Conservation (phyloP, 2,113 vertebrate genomes). For the Neogobius melanostomus region DNA sequence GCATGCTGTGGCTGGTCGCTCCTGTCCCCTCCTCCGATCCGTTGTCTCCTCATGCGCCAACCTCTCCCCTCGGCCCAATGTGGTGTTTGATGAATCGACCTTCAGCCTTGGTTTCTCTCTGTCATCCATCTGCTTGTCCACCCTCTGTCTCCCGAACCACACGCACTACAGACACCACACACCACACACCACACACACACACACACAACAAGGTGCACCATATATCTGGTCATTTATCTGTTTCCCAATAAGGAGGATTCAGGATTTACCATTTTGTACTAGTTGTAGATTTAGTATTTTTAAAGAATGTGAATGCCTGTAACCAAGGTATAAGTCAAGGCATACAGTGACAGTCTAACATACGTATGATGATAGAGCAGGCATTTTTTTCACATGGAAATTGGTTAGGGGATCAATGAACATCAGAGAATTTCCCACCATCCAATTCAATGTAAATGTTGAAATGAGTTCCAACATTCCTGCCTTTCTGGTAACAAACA, state of each 20-base stretch:
- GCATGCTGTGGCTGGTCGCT: conserved; percentile 20
- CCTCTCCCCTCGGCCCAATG: conserved; percentile 42
- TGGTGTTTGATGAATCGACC: conserved; percentile 72
- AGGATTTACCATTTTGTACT: background rate
- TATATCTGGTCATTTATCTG: background rate
- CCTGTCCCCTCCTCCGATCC: conserved; percentile 18
- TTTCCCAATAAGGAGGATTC: background rate
- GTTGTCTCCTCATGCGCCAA: conserved; percentile 26
- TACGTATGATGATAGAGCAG: background rate
- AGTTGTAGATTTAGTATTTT: background rate
- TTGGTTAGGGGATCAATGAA: no score
- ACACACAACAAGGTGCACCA: background rate
- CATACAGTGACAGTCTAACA: background rate
- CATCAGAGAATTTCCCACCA: no score
- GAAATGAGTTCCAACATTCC: no score
- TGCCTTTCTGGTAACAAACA: no score
- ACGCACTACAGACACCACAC: background rate
- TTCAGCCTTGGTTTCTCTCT: conserved; percentile 67
- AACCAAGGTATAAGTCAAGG: background rate
- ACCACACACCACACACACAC: conserved; percentile 13
- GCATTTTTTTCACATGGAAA: background rate
- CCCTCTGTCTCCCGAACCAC: conserved; percentile 62
- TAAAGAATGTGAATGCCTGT: background rate
- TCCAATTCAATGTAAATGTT: no score
- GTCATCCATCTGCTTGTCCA: conserved; percentile 73